Evolutionary conservation across 2,888 invertebrate genomes (phyloP), one percentile per base, ranked within the genome.

Genomic region (Eulithis prunata): DNA sequence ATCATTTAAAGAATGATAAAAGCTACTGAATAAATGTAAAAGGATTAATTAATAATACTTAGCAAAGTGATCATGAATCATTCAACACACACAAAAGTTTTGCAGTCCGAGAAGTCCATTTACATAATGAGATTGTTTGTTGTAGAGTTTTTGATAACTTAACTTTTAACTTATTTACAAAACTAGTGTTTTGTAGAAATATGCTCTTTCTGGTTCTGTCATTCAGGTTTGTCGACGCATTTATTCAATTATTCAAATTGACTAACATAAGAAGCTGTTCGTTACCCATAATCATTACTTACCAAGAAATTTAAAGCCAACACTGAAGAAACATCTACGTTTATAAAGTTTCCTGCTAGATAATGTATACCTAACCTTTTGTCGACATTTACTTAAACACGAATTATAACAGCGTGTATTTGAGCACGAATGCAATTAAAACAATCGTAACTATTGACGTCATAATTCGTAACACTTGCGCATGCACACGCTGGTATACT

Each of bases 381-480:
- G 49, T 28, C 32, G 3, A 53, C 36, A 4, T 55, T 57, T 28
- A 38, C 28, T 21, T 45, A 36, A 28, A 14, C 32, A 52, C 43
- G 3, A 43, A 56, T 49, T 14, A 52, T 43, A 36, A 36, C 51
- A 21, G 21, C 21, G 32, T 36, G 28, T 55, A n/a, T 59, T 51
- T 57, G 62, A 55, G 51, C 38, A 51, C 49, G 49, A 61, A 47
- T 63, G 64, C 66, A 72, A 68, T 69, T 57, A 57, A 49, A 63
- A 68, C 67, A 65, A 70, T 69, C 62, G 59, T 58, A 54, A 28
- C 52, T 7, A 64, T 71, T 74, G 71, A 75, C 73, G 75, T 74
- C 75, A 76, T 61, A 45, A 69, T 62, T 63, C 47, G 68, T 62
- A 70, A 71, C 76, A 75, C 62, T 74, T 75, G 75, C 63, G 71